Evolutionary conservation across 2,888 invertebrate species (phyloP), one percentile per base, ranked within the genome.

Genomic region (Plusia festucae): DNA sequence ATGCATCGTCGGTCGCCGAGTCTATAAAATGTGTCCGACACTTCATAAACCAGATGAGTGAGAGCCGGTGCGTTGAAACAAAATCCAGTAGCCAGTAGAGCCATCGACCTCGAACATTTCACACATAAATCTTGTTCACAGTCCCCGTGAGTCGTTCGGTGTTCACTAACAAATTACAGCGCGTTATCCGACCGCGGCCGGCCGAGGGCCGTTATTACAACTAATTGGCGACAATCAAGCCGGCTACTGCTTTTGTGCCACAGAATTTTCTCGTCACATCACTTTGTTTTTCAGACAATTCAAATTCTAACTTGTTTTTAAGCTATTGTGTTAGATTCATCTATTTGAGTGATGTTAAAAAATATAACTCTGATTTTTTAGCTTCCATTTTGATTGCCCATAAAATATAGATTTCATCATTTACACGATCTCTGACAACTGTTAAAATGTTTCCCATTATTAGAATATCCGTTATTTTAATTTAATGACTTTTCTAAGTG

Each of bases 221-320:
- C 91, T 94, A 94, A 94, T 94, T 94, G 93, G 90, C 89, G 90
- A 92, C 93, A 93, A 93, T 93, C 92, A 92, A 88, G 84, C 84
- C 82, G 73, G 81, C 89, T 87, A 86, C 88, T 88, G 88, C 88
- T 88, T 88, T 87, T 87, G 84, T 88, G 86, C 83, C 82, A 82
- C 81, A 83, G 82, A 86, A 85, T 85, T 84, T 85, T 86, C 87
- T 87, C 80, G 83, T 81, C 80, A 69, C 77, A 76, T 85, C 79
- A 79, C 79, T 83, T 80, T 74, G 79, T 80, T 82, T 81, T 80
- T 78, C 76, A 80, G 71, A 80, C 77, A 76, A 75, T 73, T 76
- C 77, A 69, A 76, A 79, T 74, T 78, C 63, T 73, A 75, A 63
- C 53, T 56, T 62, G 62, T 64, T 56, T 61, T 51, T 49, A 32